phyloP scores from a whole-genome alignment of 2,888 invertebrate species.

The Scrobipalpa atriplicella region DNA sequence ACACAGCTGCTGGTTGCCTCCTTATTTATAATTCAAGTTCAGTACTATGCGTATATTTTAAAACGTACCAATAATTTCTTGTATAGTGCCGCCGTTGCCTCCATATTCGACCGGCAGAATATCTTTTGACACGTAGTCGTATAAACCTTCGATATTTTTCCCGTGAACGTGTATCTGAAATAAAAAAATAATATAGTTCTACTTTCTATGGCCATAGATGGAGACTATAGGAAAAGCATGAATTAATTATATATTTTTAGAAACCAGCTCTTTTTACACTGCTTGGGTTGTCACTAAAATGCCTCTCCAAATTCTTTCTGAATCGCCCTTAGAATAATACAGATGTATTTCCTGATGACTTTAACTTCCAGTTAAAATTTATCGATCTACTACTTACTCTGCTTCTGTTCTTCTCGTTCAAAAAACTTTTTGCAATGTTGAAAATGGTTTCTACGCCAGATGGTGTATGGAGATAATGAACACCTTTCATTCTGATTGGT shows the following conservation, averaged over 20 bases:
- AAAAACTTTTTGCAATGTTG: slow-evolving; percentile 40
- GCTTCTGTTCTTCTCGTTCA: slow-evolving; percentile 29
- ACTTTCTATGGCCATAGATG: too few relatives aligned
- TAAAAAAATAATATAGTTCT: background rate
- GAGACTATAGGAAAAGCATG: too few relatives aligned
- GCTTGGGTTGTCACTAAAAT: too few relatives aligned
- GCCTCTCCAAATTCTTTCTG: background rate
- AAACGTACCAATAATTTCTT: slow-evolving; percentile 67
- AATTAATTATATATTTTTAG: too few relatives aligned
- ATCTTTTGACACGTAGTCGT: slow-evolving; percentile 61
- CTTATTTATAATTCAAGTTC: background rate
- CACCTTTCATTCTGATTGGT: slow-evolving; percentile 78
- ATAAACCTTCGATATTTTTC: slow-evolving; percentile 3
- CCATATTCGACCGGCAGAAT: slow-evolving; percentile 85
- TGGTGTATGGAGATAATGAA: slow-evolving; percentile 77
- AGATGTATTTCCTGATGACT: background rate
- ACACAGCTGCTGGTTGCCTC: background rate
- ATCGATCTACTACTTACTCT: slow-evolving; percentile 25
- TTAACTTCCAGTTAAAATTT: background rate
- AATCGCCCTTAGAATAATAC: background rate
- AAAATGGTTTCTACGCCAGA: slow-evolving; percentile 74
- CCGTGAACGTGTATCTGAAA: slow-evolving; percentile 24
- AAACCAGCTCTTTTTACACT: too few relatives aligned
- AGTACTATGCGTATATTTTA: background rate
- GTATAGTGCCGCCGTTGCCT: slow-evolving; percentile 79